These are phyloP conservation scores for Gryllus longicercus DNA, from an alignment of 2,888 invertebrate genomes.

Conservation along the genomic window DNA sequence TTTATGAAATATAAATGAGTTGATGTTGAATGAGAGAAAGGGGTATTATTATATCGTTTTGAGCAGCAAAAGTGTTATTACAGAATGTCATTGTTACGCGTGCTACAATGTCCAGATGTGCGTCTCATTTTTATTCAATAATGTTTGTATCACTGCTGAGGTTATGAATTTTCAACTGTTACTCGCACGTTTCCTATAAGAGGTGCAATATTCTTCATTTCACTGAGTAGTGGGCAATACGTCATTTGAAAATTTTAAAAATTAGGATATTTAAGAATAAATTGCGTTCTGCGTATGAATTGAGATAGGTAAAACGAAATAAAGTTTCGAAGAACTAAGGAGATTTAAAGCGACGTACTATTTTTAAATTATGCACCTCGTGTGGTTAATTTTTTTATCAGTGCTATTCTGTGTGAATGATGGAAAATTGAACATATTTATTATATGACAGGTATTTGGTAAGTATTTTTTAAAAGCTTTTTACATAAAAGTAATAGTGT, in stretches of 20 bases:
- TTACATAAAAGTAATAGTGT: too few species aligned
- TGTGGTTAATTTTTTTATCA: constrained; percentile 17
- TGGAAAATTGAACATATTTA: constrained; percentile 2
- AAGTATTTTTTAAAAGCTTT: background rate
- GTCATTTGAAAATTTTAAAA: background rate
- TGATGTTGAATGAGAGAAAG: constrained; percentile 24
- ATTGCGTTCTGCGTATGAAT: too few species aligned
- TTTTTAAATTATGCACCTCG: constrained; percentile 8
- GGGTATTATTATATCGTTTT: background rate
- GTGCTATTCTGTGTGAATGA: background rate
- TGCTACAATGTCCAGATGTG: too few species aligned
- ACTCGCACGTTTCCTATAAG: background rate
- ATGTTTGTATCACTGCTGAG: constrained; percentile 12
- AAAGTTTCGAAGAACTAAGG: too few species aligned
- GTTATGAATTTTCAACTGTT: constrained; percentile 18
- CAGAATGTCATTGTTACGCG: background rate
- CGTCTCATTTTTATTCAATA: constrained; percentile 19
- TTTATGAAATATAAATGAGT: constrained; percentile 35
- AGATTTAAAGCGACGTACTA: background rate
- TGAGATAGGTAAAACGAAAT: too few species aligned
- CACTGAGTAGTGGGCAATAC: background rate
- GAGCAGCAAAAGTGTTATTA: constrained; percentile 7
- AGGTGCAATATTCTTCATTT: constrained; percentile 4
- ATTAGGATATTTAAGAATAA: too few species aligned
- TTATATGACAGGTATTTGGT: constrained; percentile 17